phyloP scores from a whole-genome alignment of 1,140 invertebrate genomes.

The Dreissena rostriformis region DNA sequence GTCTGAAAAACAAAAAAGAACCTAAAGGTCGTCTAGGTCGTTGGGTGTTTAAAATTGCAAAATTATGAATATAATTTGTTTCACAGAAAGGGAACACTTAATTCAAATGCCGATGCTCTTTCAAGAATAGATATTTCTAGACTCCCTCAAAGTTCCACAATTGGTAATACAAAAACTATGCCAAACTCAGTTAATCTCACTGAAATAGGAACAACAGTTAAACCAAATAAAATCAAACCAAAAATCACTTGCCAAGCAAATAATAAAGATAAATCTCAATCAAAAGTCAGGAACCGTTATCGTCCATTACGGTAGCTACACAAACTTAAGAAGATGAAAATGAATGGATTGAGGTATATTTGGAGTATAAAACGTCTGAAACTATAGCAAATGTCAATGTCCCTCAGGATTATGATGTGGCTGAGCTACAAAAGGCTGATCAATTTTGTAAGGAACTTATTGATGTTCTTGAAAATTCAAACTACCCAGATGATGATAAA shows the following conservation, averaged over 20 bases:
- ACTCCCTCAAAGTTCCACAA: background rate
- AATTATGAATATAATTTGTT: conserved; percentile 32
- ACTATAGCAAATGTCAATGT: background rate
- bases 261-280: background rate
- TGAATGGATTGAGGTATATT: conserved; percentile 1
- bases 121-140: conserved; percentile 19
- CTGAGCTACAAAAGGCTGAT: conserved; percentile 33
- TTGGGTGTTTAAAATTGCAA: conserved; percentile 52
- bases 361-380: conserved; percentile 15
- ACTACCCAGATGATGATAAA: conserved; percentile 49
- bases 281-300: no score
- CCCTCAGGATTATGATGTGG: background rate
- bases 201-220: background rate
- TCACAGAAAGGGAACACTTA: conserved; percentile 35
- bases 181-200: no score
- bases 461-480: conserved; percentile 33
- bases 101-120: conserved; percentile 41
- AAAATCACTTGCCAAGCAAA: background rate
- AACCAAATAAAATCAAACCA: background rate
- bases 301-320: no score
- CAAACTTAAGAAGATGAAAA: no score
- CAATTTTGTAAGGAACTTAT: conserved; percentile 15
- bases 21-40: conserved; percentile 32
- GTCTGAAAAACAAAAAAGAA: conserved; percentile 44
- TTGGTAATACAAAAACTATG: background rate